Evolutionary conservation across 2,113 vertebrate species (phyloP), one percentile per base, ranked within the genome.

Genomic region (Passerina amoena): DNA sequence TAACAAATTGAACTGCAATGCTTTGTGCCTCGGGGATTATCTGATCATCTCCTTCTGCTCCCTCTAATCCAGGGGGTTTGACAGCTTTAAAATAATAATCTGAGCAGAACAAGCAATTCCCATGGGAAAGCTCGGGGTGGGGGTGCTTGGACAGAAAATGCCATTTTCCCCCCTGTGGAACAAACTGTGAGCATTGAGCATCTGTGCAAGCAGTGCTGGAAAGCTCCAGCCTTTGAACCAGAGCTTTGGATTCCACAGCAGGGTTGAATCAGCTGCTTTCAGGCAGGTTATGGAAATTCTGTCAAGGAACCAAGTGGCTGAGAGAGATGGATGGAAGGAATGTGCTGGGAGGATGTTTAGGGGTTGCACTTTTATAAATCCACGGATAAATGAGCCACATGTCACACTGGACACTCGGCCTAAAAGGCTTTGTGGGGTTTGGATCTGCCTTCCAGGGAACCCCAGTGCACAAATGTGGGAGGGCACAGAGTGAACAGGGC

Each of bases 261-360:
- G 70, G 71, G 3, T 92, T 82, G 86, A 77, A 90, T 92, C 9
- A 4, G 79, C 86, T 68, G 86, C 90, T 95, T 95, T 22, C 86
- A 87, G 80, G 82, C 93, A 88, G 93, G 94, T 94, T 88, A 77
- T 85, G 63, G 68, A 88, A 96, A 95, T n/a, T 76, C 88, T 92
- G 93, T 65, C 91, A 60, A 90, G 94, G 76, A 92, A 88, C 33
- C 75, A 35, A 82, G 48, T 9, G 78, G 51, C 82, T 95, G 70
- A 38, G 44, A 75, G 85, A n/a, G 79, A 90, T n/a, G 35, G 47
- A 23, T 78, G 63, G 51, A 31, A 90, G 92, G 61, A 69, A 68
- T 20, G 75, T 68, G 82, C 38, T 12, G 10, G 57, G 9, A 85
- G 51, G 53, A 79, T 21, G 9, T 30, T 90, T 4, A 4, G 63